A percentile compares a stretch with the other conserved stretches of the same genome.
phyloP scores from a whole-genome alignment of 1,140 invertebrate genomes.

The Nylanderia fulva region DNA sequence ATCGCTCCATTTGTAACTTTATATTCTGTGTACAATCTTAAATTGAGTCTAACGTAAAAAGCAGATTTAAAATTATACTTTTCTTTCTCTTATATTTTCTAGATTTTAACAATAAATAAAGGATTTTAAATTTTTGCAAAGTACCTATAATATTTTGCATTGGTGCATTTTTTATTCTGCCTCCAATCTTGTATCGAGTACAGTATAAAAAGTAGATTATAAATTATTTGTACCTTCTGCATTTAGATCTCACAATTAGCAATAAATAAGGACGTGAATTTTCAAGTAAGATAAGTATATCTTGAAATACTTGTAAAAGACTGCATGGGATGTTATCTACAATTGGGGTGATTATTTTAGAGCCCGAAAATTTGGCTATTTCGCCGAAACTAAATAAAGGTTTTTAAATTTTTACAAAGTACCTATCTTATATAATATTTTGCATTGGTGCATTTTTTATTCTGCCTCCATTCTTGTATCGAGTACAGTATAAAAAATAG shows the following conservation, averaged over 20 bases:
- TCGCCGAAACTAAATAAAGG: not conserved
- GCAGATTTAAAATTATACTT: too few relatives aligned
- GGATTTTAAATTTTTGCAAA: too few relatives aligned
- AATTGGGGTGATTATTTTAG: not conserved
- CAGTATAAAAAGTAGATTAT: too few relatives aligned
- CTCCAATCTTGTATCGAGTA: not conserved
- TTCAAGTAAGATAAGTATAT: too few relatives aligned
- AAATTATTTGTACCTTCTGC: not conserved
- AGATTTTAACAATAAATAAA: too few relatives aligned
- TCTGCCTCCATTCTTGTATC: not conserved
- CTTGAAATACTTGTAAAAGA: not conserved
- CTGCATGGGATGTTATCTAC: not conserved
- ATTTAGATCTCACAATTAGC: not conserved
- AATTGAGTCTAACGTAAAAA: too few relatives aligned
- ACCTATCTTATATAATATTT: too few relatives aligned
- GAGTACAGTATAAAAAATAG: not conserved
- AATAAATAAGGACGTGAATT: not conserved
- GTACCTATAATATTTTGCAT: not conserved
- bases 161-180: not conserved
- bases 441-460: not conserved
- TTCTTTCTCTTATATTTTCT: too few relatives aligned
- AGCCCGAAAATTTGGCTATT: not conserved
- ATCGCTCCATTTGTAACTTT: too few relatives aligned
- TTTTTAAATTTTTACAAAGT: too few relatives aligned
- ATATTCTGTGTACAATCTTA: too few relatives aligned